Base-by-base conservation (phyloP, 2,888 invertebrate species). In the Drosophila tanythrix region DNA sequence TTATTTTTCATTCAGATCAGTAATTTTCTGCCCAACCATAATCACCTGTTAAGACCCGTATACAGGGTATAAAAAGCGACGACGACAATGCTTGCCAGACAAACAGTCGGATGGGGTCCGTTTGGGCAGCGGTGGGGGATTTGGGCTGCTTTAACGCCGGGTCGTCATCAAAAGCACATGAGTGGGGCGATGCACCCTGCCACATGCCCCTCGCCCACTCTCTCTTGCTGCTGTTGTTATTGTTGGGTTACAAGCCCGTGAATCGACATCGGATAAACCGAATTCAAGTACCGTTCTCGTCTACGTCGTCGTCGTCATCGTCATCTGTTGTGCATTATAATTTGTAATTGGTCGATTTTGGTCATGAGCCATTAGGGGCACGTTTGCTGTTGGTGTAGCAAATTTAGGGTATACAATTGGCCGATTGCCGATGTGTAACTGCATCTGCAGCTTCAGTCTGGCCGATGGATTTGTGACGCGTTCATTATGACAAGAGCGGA, bases 301-400 rank as follows among this genome's bases (percentile, higher is more conserved):
- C 31, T 48, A 51, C 60, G 29, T 55, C 27, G 27, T 38, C 27
- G 55, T 43, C 43, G 38, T 33, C 62, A 35, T 63, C 84, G 65
- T 78, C 88, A 88, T 83, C 85, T 83, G 85, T 74, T 82, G 72
- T 83, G 82, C 75, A 83, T 85, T 74, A 77, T 36, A 79, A 68
- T 62, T 71, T 79, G 79, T 74, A 79, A 69, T 74, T 70, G 31
- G 57, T 57, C 38, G 35, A 29, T 65, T 60, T 52, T 62, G 56
- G 61, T 70, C 58, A 79, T 70, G 70, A 70, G 25, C 68, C 83
- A 75, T 79, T 79, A 71, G 63, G 50, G 60, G 40, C 56, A 38
- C 38, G 27, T 56, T 38, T 56, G 46, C 38, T 29, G 27, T 56
- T n/a, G n/a, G 11, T 29, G 46, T 46, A 46, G 10, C 21, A 36